A percentile compares a stretch with the other conserved stretches of the same genome.
phyloP scores from a whole-genome alignment of 2,797 vertebrate species.

The Characodon lateralis region DNA sequence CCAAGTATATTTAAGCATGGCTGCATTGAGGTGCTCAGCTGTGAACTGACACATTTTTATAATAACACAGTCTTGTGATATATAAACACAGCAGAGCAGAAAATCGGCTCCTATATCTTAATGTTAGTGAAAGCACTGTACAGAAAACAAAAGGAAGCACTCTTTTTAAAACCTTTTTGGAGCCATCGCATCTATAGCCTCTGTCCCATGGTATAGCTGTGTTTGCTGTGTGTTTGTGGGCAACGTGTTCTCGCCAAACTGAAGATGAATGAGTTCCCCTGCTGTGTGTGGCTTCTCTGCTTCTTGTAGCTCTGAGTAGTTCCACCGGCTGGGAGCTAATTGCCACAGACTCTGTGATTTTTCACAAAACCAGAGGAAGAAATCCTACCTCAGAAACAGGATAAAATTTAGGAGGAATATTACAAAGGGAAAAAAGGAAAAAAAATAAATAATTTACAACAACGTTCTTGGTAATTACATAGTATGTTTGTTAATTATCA shows the following conservation, averaged over 20 bases:
- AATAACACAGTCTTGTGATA: background rate
- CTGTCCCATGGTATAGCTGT: constrained; percentile 12
- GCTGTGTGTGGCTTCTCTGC: constrained; percentile 41
- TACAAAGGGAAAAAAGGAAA: constrained; percentile 1
- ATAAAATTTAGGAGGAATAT: constrained; percentile 10
- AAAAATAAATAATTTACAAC: constrained; percentile 3
- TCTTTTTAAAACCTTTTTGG: constrained; percentile 3
- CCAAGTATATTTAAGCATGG: background rate
- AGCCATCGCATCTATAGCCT: constrained; percentile 9
- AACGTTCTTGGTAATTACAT: constrained; percentile 23
- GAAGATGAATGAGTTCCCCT: constrained; percentile 55
- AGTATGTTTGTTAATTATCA: constrained; percentile 3
- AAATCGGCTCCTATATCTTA: background rate
- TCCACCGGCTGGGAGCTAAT: constrained; percentile 59
- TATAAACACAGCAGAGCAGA: background rate
- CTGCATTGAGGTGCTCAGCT: background rate
- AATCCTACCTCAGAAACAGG: constrained; percentile 23
- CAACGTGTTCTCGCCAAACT: constrained; percentile 34
- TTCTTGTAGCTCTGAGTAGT: constrained; percentile 41
- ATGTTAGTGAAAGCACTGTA: background rate
- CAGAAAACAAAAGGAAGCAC: background rate
- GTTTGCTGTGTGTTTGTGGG: constrained; percentile 14
- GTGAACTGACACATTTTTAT: background rate
- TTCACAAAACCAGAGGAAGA: constrained; percentile 37
- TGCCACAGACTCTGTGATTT: constrained; percentile 42